These are phyloP conservation scores for Trichonephila clavipes DNA, from an alignment of 1,140 invertebrate genomes.

Conservation along the genomic window DNA sequence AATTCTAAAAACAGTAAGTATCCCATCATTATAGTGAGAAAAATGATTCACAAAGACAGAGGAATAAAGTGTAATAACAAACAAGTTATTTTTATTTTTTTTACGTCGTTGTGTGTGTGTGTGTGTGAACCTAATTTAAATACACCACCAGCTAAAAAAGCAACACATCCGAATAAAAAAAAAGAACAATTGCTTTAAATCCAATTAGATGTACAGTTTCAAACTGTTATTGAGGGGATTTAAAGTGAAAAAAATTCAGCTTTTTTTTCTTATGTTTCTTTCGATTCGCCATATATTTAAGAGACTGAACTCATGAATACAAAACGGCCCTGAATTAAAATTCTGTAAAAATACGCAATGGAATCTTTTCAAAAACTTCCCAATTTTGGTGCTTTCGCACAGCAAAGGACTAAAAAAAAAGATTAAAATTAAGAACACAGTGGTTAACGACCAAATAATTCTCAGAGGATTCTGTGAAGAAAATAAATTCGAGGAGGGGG, in stretches of 20 bases:
- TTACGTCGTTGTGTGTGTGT: too few species aligned
- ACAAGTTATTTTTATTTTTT: too few species aligned
- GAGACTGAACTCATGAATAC: slow-evolving; percentile 16
- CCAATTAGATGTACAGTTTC: not conserved
- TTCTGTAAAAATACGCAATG: not conserved
- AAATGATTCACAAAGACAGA: too few species aligned
- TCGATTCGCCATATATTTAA: not conserved
- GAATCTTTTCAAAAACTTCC: slow-evolving; percentile 2
- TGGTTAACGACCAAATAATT: slow-evolving; percentile 67
- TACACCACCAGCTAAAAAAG: not conserved
- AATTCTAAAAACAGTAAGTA: too few species aligned
- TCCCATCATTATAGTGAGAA: too few species aligned
- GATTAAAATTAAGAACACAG: slow-evolving; percentile 35
- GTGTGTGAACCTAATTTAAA: too few species aligned
- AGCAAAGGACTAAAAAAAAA: not conserved
- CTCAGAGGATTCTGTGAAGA: not conserved
- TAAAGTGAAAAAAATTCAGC: not conserved
- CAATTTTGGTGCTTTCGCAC: not conserved
- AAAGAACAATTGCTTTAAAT: not conserved
- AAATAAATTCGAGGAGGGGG: not conserved
- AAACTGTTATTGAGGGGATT: not conserved
- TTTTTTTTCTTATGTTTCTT: not conserved
- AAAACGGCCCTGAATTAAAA: slow-evolving; percentile 2
- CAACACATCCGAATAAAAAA: not conserved
- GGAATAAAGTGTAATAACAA: too few species aligned